Conservation (phyloP, 2,113 vertebrate genomes). For the Sturnira hondurensis region DNA sequence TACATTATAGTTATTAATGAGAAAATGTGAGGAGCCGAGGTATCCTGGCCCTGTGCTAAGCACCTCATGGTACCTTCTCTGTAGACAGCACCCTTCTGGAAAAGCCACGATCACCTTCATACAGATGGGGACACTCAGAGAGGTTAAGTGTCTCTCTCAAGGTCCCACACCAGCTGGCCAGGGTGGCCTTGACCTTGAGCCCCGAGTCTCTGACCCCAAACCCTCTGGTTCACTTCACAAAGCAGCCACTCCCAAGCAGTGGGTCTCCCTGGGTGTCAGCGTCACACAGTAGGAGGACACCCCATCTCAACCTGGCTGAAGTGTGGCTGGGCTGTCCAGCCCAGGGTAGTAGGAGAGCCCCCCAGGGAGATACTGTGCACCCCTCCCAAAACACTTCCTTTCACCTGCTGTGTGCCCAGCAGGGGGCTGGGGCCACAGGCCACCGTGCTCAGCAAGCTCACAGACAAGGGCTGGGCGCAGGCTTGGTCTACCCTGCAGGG, state of each 20-base stretch:
- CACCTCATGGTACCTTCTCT: not conserved
- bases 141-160: not conserved
- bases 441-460: not conserved
- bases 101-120: not conserved
- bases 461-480: not conserved
- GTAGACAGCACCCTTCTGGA: not conserved
- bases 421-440: not conserved
- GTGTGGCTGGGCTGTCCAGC: not conserved
- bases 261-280: too few relatives aligned
- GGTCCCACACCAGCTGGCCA: not conserved
- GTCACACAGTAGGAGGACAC: too few relatives aligned
- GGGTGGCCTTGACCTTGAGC: not conserved
- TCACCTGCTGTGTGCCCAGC: not conserved
- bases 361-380: not conserved
- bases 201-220: not conserved
- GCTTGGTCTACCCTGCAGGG: accelerated
- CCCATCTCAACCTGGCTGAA: not conserved
- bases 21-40: not conserved
- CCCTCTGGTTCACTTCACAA: not conserved
- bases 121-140: not conserved
- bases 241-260: not conserved
- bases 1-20: not conserved
- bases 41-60: not conserved
- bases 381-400: not conserved
- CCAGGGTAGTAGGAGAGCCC: not conserved